A percentile compares a stretch with the other conserved stretches of the same genome.
Evolutionary conservation across 2,888 invertebrate species (phyloP).

Genomic region (Yponomeuta plumbellus): DNA sequence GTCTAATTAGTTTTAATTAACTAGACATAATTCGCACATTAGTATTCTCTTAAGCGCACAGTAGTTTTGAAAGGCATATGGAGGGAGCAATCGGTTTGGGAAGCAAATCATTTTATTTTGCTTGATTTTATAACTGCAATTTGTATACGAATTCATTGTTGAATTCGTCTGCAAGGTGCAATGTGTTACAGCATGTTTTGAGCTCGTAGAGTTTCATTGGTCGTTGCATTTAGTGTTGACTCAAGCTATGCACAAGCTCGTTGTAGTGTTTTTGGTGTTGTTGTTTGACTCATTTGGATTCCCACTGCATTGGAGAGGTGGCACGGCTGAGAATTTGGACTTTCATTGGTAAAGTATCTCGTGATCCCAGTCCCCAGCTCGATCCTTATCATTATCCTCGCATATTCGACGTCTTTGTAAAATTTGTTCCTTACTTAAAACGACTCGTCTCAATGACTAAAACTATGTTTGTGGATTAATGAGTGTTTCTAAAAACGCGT

Average conservation of each 20-base stretch:
- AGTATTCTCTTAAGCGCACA: constrained; percentile 60
- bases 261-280: constrained; percentile 70
- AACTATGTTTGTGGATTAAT: constrained; percentile 49
- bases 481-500: constrained; percentile 44
- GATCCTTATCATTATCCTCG: constrained; percentile 53
- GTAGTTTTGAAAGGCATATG: constrained; percentile 50
- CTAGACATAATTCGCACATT: constrained; percentile 53
- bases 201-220: constrained; percentile 69
- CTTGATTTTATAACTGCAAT: constrained; percentile 46
- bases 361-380: constrained; percentile 56
- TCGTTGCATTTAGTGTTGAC: constrained; percentile 62
- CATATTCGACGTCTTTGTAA: constrained; percentile 27
- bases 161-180: constrained; percentile 68
- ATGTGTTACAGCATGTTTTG: constrained; percentile 70
- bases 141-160: constrained; percentile 58
- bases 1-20: constrained; percentile 28
- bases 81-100: constrained; percentile 73
- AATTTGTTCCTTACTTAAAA: constrained; percentile 13
- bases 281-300: constrained; percentile 57
- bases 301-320: constrained; percentile 75
- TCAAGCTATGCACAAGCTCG: constrained; percentile 71
- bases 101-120: constrained; percentile 21
- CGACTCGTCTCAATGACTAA: constrained; percentile 30
- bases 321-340: constrained; percentile 68
- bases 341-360: constrained; percentile 69